These are phyloP conservation scores for Drosophila triauraria DNA, from an alignment of 1,140 invertebrate genomes.

Conservation along the genomic window DNA sequence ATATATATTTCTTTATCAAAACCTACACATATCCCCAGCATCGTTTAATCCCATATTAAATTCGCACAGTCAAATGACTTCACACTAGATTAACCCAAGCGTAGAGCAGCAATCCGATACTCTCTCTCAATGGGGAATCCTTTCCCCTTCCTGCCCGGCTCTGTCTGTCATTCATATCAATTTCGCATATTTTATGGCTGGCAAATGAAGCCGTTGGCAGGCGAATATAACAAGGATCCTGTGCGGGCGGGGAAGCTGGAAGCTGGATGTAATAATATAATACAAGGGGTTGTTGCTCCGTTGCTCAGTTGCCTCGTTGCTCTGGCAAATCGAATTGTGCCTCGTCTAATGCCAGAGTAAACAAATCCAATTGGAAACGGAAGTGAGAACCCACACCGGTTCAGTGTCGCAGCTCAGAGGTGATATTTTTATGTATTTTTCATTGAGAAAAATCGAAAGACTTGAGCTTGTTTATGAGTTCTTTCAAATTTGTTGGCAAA, in stretches of 20 bases:
- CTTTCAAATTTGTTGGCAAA: too few species aligned
- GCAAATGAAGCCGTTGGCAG: slow-evolving; percentile 39
- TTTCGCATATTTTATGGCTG: slow-evolving; percentile 62
- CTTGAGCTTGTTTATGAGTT: too few species aligned
- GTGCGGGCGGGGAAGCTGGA: background rate
- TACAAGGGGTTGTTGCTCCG: slow-evolving; percentile 15
- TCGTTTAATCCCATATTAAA: slow-evolving; percentile 49
- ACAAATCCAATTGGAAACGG: slow-evolving; percentile 47
- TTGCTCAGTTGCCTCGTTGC: background rate
- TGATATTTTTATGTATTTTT: background rate
- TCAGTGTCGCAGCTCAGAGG: slow-evolving; percentile 1
- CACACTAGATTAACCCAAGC: slow-evolving; percentile 63
- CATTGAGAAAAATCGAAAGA: too few species aligned
- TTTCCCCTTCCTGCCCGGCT: slow-evolving; percentile 20
- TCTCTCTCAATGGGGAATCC: slow-evolving; percentile 1
- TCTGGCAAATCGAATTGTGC: slow-evolving; percentile 29
- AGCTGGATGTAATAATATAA: slow-evolving; percentile 7
- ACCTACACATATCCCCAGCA: background rate
- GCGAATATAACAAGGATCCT: slow-evolving; percentile 17
- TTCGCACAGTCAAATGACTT: slow-evolving; percentile 59
- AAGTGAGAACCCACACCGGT: slow-evolving; percentile 14
- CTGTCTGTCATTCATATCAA: slow-evolving; percentile 56
- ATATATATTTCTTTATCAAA: too few species aligned
- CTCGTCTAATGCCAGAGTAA: slow-evolving; percentile 23
- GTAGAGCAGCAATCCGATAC: slow-evolving; percentile 25